Base-by-base conservation (phyloP, 1,140 invertebrate species). In the Conus betulinus region DNA sequence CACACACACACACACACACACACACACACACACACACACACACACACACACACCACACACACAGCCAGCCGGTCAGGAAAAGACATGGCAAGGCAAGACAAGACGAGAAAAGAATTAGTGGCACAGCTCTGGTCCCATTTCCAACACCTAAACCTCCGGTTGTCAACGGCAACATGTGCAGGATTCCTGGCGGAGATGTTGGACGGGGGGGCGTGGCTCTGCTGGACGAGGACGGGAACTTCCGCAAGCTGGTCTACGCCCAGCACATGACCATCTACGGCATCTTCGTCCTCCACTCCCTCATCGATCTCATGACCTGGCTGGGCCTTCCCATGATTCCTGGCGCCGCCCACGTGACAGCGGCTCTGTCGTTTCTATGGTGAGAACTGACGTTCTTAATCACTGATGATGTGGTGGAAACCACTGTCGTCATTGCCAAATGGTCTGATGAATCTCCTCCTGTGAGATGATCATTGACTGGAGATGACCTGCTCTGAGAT, bases 251-350 rank as follows among this genome's bases (percentile, higher is more conserved):
- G 63, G 60, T 89, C 17, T 87, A 88, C 60, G 87, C 89, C 55
- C 91, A 91, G 67, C 91, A 91, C 84, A 90, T 91, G 88, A 90
- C 91, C 76, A 91, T 91, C 74, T 91, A 91, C 76, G 89, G 89
- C 51, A 88, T 91, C 23, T 91, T 91, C 89, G 85, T 91, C 63
- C 63, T 89, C 17, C 90, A 91, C 74, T 82, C 85, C 25, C 63
- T 91, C 84, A 78, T 87, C 27, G 91, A 91, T 76, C 88, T 90
- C 74, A 79, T 90, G 27, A 88, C 87, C 84, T 90, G 71, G 52
- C 88, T 81, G 25, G 86, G 90, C 57, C 25, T 91, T 74, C 91
- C 91, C 81, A 88, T 88, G 78, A 67, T 88, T 11, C 87, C 57
- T 76, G 91, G 79, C 52, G 67, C 85, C 10, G 83, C 85, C 57